These are phyloP conservation scores for Microctonus hyperodae DNA, from an alignment of 2,888 invertebrate genomes.

Conservation along the genomic window DNA sequence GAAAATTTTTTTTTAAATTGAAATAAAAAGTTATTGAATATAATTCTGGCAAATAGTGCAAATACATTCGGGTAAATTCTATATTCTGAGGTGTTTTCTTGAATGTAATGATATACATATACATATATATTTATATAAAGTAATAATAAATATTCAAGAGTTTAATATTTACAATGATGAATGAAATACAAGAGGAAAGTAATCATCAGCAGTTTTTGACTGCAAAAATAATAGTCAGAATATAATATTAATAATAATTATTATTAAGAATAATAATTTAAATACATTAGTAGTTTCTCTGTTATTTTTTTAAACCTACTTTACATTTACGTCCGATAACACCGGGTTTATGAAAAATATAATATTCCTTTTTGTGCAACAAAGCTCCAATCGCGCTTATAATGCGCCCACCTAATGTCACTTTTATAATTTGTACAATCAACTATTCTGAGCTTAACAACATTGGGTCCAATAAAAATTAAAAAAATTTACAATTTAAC, in stretches of 20 bases:
- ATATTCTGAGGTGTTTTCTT: constrained; percentile 6
- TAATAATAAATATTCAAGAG: constrained; percentile 44
- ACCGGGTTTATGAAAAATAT: constrained; percentile 62
- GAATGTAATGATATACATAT: no score
- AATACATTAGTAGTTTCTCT: constrained; percentile 50
- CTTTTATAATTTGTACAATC: constrained; percentile 59
- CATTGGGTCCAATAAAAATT: constrained; percentile 44
- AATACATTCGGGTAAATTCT: constrained; percentile 19
- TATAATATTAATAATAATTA: constrained; percentile 39
- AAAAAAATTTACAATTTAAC: constrained; percentile 51
- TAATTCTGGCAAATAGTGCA: constrained; percentile 27
- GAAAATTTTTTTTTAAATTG: neutral
- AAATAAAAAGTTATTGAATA: constrained; percentile 7
- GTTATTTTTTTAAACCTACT: constrained; percentile 47
- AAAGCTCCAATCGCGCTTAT: constrained; percentile 42
- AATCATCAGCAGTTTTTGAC: constrained; percentile 41
- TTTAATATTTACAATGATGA: constrained; percentile 54
- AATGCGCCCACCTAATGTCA: constrained; percentile 35
- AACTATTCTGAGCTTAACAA: constrained; percentile 52
- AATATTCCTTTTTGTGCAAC: constrained; percentile 60
- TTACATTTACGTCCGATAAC: constrained; percentile 53
- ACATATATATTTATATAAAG: constrained; percentile 32
- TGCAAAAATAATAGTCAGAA: constrained; percentile 30
- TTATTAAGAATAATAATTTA: constrained; percentile 51
- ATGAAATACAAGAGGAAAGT: constrained; percentile 38